These are phyloP conservation scores for Blennius ocellaris DNA, from an alignment of 2,113 vertebrate genomes.

Conservation along the genomic window DNA sequence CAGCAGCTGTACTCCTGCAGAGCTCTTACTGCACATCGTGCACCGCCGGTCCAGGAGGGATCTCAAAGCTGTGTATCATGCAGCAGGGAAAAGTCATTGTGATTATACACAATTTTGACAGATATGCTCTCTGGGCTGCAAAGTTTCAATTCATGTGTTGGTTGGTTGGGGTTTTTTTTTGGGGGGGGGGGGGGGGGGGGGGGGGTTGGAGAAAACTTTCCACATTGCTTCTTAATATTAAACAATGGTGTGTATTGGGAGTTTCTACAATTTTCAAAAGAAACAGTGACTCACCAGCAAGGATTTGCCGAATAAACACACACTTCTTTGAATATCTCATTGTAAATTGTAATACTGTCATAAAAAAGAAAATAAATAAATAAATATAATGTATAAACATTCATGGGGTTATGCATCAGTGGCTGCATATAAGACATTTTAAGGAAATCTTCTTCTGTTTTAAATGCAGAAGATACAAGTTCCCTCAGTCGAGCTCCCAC, in stretches of 20 bases:
- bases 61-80: background rate
- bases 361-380: no score
- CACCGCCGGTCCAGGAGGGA: background rate
- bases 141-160: background rate
- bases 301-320: conserved; percentile 24
- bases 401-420: no score
- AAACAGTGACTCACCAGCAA: conserved; percentile 23
- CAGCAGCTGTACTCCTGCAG: background rate
- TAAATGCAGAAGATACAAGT: conserved; percentile 13
- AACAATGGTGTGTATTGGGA: conserved; percentile 35
- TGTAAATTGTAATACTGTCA: background rate
- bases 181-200: no score
- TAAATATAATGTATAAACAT: no score
- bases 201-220: conserved; percentile 39
- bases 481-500: conserved; percentile 7
- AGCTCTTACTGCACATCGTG: conserved; percentile 12
- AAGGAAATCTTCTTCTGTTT: background rate
- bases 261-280: conserved; percentile 28
- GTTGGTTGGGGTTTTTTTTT: background rate
- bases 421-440: no score
- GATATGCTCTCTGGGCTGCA: background rate
- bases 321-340: conserved; percentile 37
- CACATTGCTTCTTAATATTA: conserved; percentile 41
- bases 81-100: background rate
- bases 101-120: background rate